Conservation (phyloP, 2,113 vertebrate species). For the Helogale parvula region DNA sequence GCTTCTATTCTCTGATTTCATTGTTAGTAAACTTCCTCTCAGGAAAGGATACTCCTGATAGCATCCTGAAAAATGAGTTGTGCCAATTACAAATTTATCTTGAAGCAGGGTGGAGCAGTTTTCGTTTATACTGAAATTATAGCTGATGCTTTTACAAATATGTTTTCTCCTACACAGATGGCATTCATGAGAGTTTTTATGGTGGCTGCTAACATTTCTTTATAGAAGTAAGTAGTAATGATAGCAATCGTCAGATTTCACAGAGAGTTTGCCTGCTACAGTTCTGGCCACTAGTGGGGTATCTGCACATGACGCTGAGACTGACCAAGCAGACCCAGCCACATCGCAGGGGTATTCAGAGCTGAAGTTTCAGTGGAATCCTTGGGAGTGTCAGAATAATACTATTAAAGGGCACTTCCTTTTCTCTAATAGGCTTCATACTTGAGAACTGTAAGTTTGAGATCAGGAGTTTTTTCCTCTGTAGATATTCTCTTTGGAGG, state of each 20-base stretch:
- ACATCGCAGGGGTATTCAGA: neutral
- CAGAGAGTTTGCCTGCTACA: neutral
- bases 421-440: neutral
- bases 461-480: neutral
- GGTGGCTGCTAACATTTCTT: conserved; percentile 19
- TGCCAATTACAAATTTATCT: neutral
- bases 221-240: conserved; percentile 15
- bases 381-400: neutral
- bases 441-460: neutral
- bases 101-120: neutral
- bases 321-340: neutral
- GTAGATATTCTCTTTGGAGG: neutral
- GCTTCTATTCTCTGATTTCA: neutral
- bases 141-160: neutral
- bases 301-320: neutral
- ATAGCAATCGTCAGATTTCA: neutral
- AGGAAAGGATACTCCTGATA: neutral
- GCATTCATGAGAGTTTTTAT: neutral
- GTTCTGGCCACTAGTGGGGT: neutral
- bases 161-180: neutral
- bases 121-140: neutral
- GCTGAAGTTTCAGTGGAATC: neutral
- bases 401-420: neutral
- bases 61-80: neutral
- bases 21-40: neutral